Evolutionary conservation across 1,140 invertebrate genomes (phyloP).

Genomic region (Sminthurinus signatus): DNA sequence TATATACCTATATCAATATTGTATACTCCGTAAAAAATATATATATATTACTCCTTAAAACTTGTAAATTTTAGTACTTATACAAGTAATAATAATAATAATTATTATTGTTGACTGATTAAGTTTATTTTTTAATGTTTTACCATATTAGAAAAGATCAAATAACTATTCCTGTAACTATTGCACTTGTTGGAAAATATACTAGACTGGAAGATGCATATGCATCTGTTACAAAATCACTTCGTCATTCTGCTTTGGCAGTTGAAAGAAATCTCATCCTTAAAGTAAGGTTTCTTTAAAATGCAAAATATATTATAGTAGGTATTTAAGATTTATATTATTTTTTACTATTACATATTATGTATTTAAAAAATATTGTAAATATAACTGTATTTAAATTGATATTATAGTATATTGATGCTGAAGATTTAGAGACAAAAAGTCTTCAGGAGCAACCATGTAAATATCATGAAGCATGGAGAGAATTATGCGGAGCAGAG

Average conservation of each 20-base stretch:
- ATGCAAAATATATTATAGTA: neutral
- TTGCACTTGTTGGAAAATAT: conserved; percentile 98
- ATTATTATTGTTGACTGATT: neutral
- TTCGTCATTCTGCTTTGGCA: conserved; percentile 83
- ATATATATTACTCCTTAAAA: too few species aligned
- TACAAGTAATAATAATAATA: neutral
- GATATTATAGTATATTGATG: conserved; percentile 72
- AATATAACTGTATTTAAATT: too few species aligned
- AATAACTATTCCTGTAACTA: conserved; percentile 49
- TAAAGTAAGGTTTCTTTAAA: conserved; percentile 54
- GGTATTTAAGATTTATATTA: conserved; percentile 6
- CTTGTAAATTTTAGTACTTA: neutral
- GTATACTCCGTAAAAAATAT: too few species aligned
- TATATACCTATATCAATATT: neutral
- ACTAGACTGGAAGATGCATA: conserved; percentile 94
- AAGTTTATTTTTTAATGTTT: neutral
- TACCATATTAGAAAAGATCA: neutral
- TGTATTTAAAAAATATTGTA: too few species aligned
- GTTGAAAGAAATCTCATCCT: conserved; percentile 77
- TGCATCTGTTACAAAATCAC: conserved; percentile 88
- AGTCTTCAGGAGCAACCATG: conserved; percentile 67
- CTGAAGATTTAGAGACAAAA: conserved; percentile 54
- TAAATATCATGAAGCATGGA: conserved; percentile 90
- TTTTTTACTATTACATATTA: conserved; percentile 6
- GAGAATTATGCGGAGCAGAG: conserved; percentile 79